Base-by-base conservation (phyloP, 2,797 vertebrate genomes). In the Stomatorhinus walkeri region DNA sequence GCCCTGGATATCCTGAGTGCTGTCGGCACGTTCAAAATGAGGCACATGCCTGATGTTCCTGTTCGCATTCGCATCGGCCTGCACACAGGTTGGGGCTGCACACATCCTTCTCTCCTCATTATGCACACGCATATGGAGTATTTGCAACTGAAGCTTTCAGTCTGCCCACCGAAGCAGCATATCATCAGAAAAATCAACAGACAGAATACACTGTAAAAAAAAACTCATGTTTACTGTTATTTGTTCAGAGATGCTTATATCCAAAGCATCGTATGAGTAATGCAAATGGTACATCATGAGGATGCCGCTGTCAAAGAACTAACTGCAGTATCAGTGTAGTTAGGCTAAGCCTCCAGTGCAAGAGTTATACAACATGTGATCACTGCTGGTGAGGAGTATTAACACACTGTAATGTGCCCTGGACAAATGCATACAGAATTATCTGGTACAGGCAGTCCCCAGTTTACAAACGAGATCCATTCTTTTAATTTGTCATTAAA, bases 11-110 rank as follows among this genome's bases (percentile, higher is more conserved):
- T 94, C 68, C 92, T 94, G 59, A 94, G 93, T 9, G 90, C 93
- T 16, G 92, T 93, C 4, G 93, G 93, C 8, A 92, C 93, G 56
- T 94, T 94, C 89, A 93, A 93, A 90, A 94, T 94, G 92, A 91
- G 93, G 76, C 93, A 94, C 90, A 94, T 94, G 93, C 92, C 92
- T 2, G 93, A 94, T 1, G 92, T 94, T n/a, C 93, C 93, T 0
- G 92, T 94, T 16, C 93, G 90, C 88, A 94, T 94, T 76, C 91
- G 93, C 10, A 94, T 94, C 14, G 93, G 93, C 72, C 90, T 94
- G 12, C 93, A 94, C 90, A 92, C 93, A 43, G 93, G 93, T 94
- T 88, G 90, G 89, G 0, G 1, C 19, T 51, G 36, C 61, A 54
- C 56, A 7, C 22, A 1, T 43, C 19, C 46, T 28, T 84, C 43